These are phyloP conservation scores for Lasioglossum zephyrum DNA, from an alignment of 2,888 invertebrate genomes.

Conservation along the genomic window DNA sequence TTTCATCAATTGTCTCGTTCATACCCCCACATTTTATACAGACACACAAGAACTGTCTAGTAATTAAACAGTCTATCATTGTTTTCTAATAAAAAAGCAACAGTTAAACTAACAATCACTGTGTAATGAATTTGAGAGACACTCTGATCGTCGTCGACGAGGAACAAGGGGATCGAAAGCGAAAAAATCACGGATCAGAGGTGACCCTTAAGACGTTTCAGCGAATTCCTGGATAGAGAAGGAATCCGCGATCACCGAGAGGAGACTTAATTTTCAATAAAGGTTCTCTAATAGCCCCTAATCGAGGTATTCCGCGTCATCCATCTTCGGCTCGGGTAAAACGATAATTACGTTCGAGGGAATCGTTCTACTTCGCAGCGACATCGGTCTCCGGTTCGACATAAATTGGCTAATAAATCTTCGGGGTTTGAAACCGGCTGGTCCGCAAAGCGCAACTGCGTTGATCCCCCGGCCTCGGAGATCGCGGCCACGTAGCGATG, in stretches of 20 bases:
- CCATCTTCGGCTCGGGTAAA: neutral
- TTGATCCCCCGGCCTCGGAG: constrained; percentile 33
- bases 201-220: neutral
- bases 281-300: neutral
- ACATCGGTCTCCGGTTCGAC: constrained; percentile 34
- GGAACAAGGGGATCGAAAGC: neutral
- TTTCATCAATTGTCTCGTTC: too few relatives aligned
- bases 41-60: neutral
- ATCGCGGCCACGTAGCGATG: constrained; percentile 44
- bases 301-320: constrained; percentile 34
- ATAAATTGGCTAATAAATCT: constrained; percentile 64
- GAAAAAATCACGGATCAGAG: neutral
- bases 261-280: neutral
- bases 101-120: too few relatives aligned
- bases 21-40: too few relatives aligned
- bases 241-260: neutral
- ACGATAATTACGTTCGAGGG: constrained; percentile 39
- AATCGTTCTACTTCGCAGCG: constrained; percentile 32
- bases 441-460: constrained; percentile 22
- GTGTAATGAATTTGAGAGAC: neutral
- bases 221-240: neutral
- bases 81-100: neutral
- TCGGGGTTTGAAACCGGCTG: constrained; percentile 8
- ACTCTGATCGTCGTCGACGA: neutral
- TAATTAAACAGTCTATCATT: neutral